Base-by-base conservation (phyloP, 1,140 invertebrate species). In the Limonius californicus region DNA sequence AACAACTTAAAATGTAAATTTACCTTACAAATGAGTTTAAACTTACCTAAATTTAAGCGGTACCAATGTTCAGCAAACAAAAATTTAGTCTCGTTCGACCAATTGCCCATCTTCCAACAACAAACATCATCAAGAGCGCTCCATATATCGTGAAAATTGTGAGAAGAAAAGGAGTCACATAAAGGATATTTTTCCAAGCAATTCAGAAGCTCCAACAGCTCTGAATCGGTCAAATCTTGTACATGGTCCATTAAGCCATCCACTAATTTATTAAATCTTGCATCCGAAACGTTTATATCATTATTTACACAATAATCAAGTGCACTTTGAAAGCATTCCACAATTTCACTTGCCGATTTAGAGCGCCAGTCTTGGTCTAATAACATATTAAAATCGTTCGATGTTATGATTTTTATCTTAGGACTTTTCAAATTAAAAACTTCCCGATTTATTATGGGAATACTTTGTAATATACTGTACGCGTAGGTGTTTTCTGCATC, bases 111-210 rank as follows among this genome's bases (percentile, higher is more conserved):
- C 61, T 80, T 74, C 23, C 72, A 74, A 18, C 74, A 66, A 59
- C 82, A 82, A 43, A 83, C 75, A 16, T 79, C 75, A 65, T 86
- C 82, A 30, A 87, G 62, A n/a, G 73, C 75, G 45, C 78, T 78
- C 76, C 81, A 82, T 1, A 86, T 68, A 62, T 82, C 79, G 64
- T 80, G 74, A 67, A 75, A 82, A 68, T 82, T 82, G 15, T 64
- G 68, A 0, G 65, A 62, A 9, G 70, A 70, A 3, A 74, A 69
- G 0, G 69, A 68, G 12, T 69, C 68, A 12, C 71, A 72, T 23
- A 42, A 32, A 3, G 81, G 82, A 66, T 76, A 70, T 27, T 74
- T 65, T 15, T 39, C 47, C 1, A 84, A 23, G 45, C 63, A 68
- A 3, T 64, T 53, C 20, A 82, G 61, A 0, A 81, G 59, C 11